A percentile compares a stretch with the other conserved stretches of the same genome.
phyloP scores from a whole-genome alignment of 2,113 vertebrate species.

The Sturnira hondurensis region DNA sequence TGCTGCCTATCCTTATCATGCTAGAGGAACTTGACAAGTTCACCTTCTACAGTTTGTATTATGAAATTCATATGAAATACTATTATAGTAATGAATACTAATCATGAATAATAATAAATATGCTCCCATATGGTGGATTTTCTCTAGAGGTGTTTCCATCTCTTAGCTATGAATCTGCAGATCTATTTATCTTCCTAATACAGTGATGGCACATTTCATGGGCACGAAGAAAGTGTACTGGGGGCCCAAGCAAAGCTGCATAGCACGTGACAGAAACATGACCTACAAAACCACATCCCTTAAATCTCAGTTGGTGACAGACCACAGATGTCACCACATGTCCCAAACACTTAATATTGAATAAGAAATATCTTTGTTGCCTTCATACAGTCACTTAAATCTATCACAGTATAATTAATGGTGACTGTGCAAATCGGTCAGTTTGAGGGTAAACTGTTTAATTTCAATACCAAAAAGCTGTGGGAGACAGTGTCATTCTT shows the following conservation, averaged over 20 bases:
- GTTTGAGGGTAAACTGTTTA: background rate
- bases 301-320: slow-evolving; percentile 34
- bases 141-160: background rate
- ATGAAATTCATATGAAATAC: background rate
- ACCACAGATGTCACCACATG: slow-evolving; percentile 52
- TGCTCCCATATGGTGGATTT: background rate
- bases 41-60: background rate
- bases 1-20: background rate
- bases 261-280: slow-evolving; percentile 18
- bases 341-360: slow-evolving; percentile 51
- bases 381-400: slow-evolving; percentile 43
- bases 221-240: background rate
- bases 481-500: background rate
- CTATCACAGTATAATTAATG: slow-evolving; percentile 44
- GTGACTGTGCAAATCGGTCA: background rate
- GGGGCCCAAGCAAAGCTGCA: background rate
- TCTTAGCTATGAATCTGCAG: background rate
- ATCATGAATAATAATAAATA: background rate
- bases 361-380: slow-evolving; percentile 19
- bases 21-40: background rate
- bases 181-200: slow-evolving; percentile 13
- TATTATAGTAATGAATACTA: background rate
- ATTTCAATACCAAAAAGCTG: slow-evolving; percentile 16
- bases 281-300: slow-evolving; percentile 16
- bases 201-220: background rate